Base-by-base conservation (phyloP, 2,888 invertebrate genomes). In the Rhamphomyia laevipes region DNA sequence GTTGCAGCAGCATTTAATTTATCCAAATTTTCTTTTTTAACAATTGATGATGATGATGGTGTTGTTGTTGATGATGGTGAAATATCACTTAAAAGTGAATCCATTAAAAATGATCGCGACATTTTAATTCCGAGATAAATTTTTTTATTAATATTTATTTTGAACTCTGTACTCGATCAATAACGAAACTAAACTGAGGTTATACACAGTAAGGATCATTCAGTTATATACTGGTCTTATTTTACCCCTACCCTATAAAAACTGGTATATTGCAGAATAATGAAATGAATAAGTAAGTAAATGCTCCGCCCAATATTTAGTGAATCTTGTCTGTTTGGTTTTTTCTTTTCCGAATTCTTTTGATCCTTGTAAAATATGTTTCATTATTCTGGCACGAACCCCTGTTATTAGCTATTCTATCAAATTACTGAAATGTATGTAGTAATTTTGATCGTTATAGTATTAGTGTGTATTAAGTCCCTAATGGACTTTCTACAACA, bases 61-160 rank as follows among this genome's bases (percentile, higher is more conserved):
- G 4, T 27, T 27, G 23, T 21, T 18, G 38, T 3, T 18, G 12
- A 4, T n/a, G 31, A 10, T 44, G 67, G 68, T 50, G 78, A 73
- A 50, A 77, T 78, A 60, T 76, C 78, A 72, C 79, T 81, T 56
- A 89, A 84, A 49, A 89, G 69, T 46, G 87, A 82, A 62, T 88
- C 88, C 62, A 89, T 85, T 49, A 86, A 68, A 63, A 89, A 89
- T 56, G 86, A 87, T 57, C 86, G 79, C 52, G 87, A 87, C 86
- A 87, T 87, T n/a, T 23, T 11, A 23, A 27, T 37, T 37, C 10
- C 7, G 4, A 43, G 15, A 23, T 27, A 4, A 4, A 10, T 21
- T 17, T 42, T 44, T 31, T 44, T 15, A 5, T 12, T 15, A 10
- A 27, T 27, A 15, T 17, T 30, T 31, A n/a, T 17, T 9, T 3